Evolutionary conservation across 92 coral and sea anemone species (phyloP).

Genomic region (Heteractis magnifica): DNA sequence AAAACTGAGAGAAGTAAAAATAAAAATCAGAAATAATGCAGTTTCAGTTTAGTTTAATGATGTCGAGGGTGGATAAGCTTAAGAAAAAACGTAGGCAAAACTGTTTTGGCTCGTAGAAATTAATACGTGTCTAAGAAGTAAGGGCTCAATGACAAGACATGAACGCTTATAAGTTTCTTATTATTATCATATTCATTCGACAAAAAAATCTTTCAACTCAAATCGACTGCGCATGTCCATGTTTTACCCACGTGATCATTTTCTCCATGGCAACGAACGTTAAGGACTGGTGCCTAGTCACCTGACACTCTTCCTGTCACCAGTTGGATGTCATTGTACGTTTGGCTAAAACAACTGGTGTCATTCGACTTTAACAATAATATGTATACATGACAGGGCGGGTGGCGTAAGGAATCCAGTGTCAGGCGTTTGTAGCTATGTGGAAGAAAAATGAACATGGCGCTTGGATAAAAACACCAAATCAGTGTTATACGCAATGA

Average conservation of each 20-base stretch:
- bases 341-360: conserved; percentile 10
- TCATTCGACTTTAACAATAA: background rate
- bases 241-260: conserved; percentile 3
- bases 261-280: conserved; percentile 14
- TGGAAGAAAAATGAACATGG: background rate
- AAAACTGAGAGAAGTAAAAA: no score
- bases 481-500: background rate
- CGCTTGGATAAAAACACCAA: background rate
- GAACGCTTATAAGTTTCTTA: no score
- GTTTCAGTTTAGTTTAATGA: background rate
- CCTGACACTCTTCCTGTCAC: conserved; percentile 6
- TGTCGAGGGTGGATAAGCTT: background rate
- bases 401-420: conserved; percentile 1
- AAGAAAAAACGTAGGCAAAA: no score
- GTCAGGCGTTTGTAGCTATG: background rate
- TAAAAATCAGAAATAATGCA: background rate
- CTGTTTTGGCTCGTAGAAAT: no score
- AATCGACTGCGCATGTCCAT: background rate
- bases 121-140: no score
- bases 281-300: conserved; percentile 22
- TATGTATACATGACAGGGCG: background rate
- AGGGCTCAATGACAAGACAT: no score
- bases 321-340: conserved; percentile 20
- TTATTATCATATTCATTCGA: background rate
- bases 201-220: background rate